Percentiles rank a stretch among this genome's conserved stretches.
phyloP scores from a whole-genome alignment of 2,888 invertebrate genomes.

The Drosophila parthenogenetica region DNA sequence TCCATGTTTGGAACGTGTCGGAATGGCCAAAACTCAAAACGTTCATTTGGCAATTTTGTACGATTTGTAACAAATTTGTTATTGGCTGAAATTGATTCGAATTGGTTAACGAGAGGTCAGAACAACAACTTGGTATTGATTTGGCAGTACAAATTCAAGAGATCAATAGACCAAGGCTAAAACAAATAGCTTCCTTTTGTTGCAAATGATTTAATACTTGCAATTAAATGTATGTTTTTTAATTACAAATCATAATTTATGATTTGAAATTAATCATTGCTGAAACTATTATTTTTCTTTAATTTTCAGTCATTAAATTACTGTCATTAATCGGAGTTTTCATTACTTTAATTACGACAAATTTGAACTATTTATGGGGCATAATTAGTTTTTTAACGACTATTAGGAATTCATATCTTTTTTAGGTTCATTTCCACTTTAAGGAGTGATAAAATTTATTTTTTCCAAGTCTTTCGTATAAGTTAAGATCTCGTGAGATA shows the following conservation, averaged over 20 bases:
- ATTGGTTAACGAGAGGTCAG: constrained; percentile 35
- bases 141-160: constrained; percentile 13
- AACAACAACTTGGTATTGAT: constrained; percentile 17
- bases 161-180: constrained; percentile 38
- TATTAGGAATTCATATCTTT: background rate
- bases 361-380: too few species aligned
- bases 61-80: constrained; percentile 41
- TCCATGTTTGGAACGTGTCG: constrained; percentile 40
- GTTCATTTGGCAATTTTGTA: constrained; percentile 31
- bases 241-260: background rate
- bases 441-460: background rate
- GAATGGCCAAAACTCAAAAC: constrained; percentile 33
- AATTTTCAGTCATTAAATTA: too few species aligned
- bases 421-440: background rate
- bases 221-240: background rate
- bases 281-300: background rate
- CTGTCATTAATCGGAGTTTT: too few species aligned
- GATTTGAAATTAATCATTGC: background rate
- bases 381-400: too few species aligned
- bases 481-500: background rate
- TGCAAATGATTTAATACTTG: background rate
- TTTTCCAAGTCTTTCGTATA: background rate
- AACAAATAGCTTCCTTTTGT: constrained; percentile 19
- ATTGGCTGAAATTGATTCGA: constrained; percentile 39
- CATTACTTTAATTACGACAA: too few species aligned